Conservation (phyloP, 2,797 vertebrate species). For the Pipistrellus nathusii region DNA sequence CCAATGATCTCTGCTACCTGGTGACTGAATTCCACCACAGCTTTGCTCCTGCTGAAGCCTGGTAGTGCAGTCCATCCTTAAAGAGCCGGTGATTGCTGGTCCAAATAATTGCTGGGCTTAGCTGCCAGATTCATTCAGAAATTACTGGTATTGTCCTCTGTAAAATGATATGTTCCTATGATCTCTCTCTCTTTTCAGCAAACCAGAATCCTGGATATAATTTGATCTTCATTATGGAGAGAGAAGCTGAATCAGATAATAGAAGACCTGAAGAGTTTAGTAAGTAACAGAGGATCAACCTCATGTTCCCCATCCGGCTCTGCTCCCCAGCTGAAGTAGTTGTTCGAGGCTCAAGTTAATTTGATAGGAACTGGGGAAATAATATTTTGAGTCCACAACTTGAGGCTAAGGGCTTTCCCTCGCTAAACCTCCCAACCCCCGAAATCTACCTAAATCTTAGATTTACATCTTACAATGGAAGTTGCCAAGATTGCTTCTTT, state of each 20-base stretch:
- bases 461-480: slow-evolving; percentile 58
- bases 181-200: slow-evolving; percentile 72
- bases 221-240: slow-evolving; percentile 74
- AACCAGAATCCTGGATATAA: slow-evolving; percentile 76
- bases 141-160: slow-evolving; percentile 69
- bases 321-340: not conserved
- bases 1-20: not conserved
- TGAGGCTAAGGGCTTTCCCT: slow-evolving; percentile 44
- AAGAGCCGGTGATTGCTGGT: slow-evolving; percentile 44
- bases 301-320: not conserved
- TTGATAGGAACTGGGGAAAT: slow-evolving; percentile 40
- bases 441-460: slow-evolving; percentile 51
- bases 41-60: not conserved
- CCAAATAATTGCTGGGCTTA: slow-evolving; percentile 67
- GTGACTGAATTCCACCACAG: not conserved
- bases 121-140: slow-evolving; percentile 72
- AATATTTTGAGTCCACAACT: slow-evolving; percentile 33
- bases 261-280: slow-evolving; percentile 62
- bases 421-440: not conserved
- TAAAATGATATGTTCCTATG: slow-evolving; percentile 66
- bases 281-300: slow-evolving; percentile 49
- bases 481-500: slow-evolving; percentile 31
- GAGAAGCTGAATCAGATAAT: slow-evolving; percentile 67
- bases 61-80: not conserved
- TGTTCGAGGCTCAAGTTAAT: slow-evolving; percentile 20